A percentile compares a stretch with the other conserved stretches of the same genome.
Evolutionary conservation across 2,113 vertebrate genomes (phyloP).

Genomic region (Danionella cerebrum): DNA sequence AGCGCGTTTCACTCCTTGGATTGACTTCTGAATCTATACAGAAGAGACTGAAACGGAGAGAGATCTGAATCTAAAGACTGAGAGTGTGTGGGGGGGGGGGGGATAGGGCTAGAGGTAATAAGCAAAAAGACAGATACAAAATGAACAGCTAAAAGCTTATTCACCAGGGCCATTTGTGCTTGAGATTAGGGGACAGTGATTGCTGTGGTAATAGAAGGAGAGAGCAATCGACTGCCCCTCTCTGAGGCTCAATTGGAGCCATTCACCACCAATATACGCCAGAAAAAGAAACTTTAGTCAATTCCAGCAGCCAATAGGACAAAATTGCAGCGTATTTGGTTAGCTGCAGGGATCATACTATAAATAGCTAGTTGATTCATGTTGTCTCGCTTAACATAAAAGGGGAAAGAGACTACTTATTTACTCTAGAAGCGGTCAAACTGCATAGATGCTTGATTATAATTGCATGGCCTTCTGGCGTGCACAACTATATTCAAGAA

Average conservation of each 20-base stretch:
- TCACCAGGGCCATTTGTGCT: slow-evolving; percentile 16
- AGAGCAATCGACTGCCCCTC: slow-evolving; percentile 8
- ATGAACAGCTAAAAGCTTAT: slow-evolving; percentile 16
- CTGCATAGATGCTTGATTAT: too few relatives aligned
- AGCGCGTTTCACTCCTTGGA: neutral
- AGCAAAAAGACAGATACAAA: slow-evolving; percentile 11
- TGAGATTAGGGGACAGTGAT: slow-evolving; percentile 16
- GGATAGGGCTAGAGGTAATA: neutral
- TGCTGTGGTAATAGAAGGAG: slow-evolving; percentile 3
- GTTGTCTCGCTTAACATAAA: neutral
- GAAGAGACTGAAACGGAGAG: neutral
- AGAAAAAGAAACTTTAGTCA: slow-evolving; percentile 10
- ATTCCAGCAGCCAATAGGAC: neutral
- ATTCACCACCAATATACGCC: neutral
- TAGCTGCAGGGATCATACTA: neutral
- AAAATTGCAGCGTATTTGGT: neutral
- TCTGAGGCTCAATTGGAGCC: neutral
- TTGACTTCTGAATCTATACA: neutral
- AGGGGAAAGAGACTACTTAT: neutral
- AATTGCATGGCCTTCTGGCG: too few relatives aligned
- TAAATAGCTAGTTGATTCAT: neutral
- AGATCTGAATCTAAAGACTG: neutral
- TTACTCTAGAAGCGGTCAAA: too few relatives aligned
- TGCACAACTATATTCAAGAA: too few relatives aligned
- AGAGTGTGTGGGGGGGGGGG: neutral